Base-by-base conservation (phyloP, 2,888 invertebrate species). In the Dromius quadrimaculatus region DNA sequence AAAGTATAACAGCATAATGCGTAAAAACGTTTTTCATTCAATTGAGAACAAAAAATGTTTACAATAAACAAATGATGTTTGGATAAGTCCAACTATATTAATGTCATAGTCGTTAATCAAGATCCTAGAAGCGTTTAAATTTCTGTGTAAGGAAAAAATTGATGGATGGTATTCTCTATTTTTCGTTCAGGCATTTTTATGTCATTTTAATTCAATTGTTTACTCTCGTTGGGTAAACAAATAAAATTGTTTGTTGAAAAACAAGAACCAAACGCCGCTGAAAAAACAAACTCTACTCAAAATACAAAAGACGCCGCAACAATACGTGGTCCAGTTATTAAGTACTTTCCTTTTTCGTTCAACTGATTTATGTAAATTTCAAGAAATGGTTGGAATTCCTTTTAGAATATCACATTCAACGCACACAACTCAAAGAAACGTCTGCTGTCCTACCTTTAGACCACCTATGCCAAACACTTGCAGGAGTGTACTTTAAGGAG, bases 291-390 rank as follows among this genome's bases (percentile, higher is more conserved):
- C 50, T 43, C 68, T 22, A 41, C 15, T 38, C 13, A 20, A 59
- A 68, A 65, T 36, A 68, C 68, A 68, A 68, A 68, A 59, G 68
- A 68, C 32, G 59, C 68, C 59, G 68, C 68, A 59, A 32, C 47
- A 50, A 57, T 68, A 68, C 68, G 68, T 68, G 68, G 68, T 68
- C 68, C 68, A 68, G 68, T 68, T 68, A 68, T 68, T 68, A 68
- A 68, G 59, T 68, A 68, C 68, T 68, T 59, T 68, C 68, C 68
- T 59, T 68, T 68, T 68, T 43, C 22, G 68, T 68, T 43, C 32
- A 68, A 54, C 43, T 57, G 68, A 68, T 59, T 68, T 70, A 70
- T 70, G 70, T 70, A 70, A 70, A 70, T 70, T 38, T 62, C 22
- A 20, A 62, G 23, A 34, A 62, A 70, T 62, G 15, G 23, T 41